Conservation (phyloP, 2,888 invertebrate species). For the Agrilus mali region DNA sequence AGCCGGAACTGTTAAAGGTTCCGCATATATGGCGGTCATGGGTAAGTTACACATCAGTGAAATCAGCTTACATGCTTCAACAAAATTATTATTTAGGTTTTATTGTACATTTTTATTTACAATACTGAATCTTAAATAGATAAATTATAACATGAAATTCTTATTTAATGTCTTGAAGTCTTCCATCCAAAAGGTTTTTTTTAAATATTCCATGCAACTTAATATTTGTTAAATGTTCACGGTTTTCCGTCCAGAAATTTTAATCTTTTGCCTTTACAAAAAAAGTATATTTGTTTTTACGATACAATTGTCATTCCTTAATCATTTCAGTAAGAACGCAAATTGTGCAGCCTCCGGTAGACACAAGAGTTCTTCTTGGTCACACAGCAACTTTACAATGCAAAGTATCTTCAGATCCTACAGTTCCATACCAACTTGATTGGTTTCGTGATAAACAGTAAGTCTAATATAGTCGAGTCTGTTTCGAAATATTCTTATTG, state of each 20-base stretch:
- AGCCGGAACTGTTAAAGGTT: conserved; percentile 73
- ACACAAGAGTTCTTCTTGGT: conserved; percentile 82
- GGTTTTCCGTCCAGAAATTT: no score
- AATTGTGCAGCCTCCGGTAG: conserved; percentile 86
- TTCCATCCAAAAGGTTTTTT: no score
- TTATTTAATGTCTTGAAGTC: background rate
- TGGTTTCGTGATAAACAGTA: conserved; percentile 83
- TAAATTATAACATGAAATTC: background rate
- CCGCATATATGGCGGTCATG: conserved; percentile 70
- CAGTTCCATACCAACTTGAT: conserved; percentile 72
- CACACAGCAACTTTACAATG: conserved; percentile 89
- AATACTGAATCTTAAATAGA: background rate
- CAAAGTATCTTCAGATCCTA: conserved; percentile 84
- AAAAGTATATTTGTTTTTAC: background rate
- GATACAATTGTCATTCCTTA: background rate
- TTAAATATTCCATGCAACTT: no score
- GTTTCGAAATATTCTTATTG: background rate
- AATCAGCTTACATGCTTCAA: background rate
- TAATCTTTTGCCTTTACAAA: no score
- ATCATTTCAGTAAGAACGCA: conserved; percentile 68
- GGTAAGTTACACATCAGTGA: conserved; percentile 41
- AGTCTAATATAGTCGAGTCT: conserved; percentile 28
- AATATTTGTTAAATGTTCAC: no score
- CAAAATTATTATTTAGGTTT: background rate
- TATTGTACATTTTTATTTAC: background rate